Conservation (phyloP, 2,797 vertebrate species). For the Coregonus ussuriensis region DNA sequence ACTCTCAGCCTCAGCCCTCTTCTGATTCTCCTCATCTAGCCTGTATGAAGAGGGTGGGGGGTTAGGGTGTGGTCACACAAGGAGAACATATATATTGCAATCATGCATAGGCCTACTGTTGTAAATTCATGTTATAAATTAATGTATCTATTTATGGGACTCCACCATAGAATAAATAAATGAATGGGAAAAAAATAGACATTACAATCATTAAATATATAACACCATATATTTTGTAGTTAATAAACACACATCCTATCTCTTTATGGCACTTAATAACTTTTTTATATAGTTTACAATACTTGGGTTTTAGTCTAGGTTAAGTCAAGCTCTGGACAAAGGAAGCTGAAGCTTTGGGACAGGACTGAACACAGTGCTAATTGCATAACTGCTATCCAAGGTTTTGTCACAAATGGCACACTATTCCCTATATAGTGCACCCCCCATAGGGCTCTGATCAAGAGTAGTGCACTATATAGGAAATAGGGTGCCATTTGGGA, state of each 20-base stretch:
- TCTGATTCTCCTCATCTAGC: slow-evolving; percentile 90
- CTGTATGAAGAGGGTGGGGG: slow-evolving; percentile 58
- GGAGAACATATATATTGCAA: not conserved
- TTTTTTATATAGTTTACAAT: too few species aligned
- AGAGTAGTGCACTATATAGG: not conserved
- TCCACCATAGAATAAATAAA: not conserved
- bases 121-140: not conserved
- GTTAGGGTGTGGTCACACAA: slow-evolving; percentile 1
- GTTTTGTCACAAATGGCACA: not conserved
- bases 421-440: not conserved
- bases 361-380: slow-evolving; percentile 13
- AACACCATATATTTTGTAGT: not conserved
- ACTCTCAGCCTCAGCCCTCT: slow-evolving; percentile 88
- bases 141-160: not conserved
- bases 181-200: not conserved
- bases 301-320: not conserved
- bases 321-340: not conserved
- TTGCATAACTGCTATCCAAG: slow-evolving; percentile 13
- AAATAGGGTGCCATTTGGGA: not conserved
- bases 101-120: not conserved
- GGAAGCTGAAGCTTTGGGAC: not conserved
- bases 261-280: not conserved
- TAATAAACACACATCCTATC: not conserved
- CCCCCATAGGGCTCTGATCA: not conserved
- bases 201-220: not conserved